phyloP scores from a whole-genome alignment of 2,888 invertebrate genomes.

The Platycheirus albimanus region DNA sequence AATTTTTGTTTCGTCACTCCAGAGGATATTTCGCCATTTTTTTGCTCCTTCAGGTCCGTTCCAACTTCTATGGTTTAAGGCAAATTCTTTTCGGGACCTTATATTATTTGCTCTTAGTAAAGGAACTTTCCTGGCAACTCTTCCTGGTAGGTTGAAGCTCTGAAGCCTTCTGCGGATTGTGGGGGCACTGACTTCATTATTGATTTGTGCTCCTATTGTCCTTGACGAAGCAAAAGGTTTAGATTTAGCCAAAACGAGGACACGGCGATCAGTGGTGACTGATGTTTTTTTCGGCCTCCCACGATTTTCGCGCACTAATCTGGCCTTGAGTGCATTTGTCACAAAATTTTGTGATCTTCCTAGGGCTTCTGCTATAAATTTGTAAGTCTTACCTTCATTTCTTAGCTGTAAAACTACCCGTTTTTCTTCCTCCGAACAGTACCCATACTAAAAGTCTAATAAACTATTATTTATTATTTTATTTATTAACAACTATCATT shows the following conservation, averaged over 20 bases:
- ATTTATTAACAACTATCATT: slow-evolving; percentile 10
- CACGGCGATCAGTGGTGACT: no score
- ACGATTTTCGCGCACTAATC: slow-evolving; percentile 1
- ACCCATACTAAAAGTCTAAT: slow-evolving; percentile 11
- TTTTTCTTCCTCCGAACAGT: slow-evolving; percentile 22
- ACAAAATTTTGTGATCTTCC: slow-evolving; percentile 11
- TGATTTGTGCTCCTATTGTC: slow-evolving; percentile 18
- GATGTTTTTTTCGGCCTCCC: neutral
- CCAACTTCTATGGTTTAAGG: no score
- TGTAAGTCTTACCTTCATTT: slow-evolving; percentile 5
- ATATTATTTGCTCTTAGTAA: no score
- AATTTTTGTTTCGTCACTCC: no score
- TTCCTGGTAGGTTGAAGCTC: no score
- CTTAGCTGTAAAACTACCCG: slow-evolving; percentile 1
- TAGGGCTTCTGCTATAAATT: slow-evolving; percentile 26
- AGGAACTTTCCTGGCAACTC: no score
- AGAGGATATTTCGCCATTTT: no score
- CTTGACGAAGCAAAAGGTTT: neutral
- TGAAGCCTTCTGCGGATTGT: slow-evolving; percentile 20
- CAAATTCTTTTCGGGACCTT: no score
- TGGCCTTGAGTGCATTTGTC: neutral
- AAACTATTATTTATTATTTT: no score
- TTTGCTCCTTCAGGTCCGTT: no score
- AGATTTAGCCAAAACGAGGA: no score
- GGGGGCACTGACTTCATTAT: slow-evolving; percentile 12